Evolutionary conservation across 2,113 vertebrate species (phyloP), one percentile per base, ranked within the genome.

Genomic region (Perca fluviatilis): DNA sequence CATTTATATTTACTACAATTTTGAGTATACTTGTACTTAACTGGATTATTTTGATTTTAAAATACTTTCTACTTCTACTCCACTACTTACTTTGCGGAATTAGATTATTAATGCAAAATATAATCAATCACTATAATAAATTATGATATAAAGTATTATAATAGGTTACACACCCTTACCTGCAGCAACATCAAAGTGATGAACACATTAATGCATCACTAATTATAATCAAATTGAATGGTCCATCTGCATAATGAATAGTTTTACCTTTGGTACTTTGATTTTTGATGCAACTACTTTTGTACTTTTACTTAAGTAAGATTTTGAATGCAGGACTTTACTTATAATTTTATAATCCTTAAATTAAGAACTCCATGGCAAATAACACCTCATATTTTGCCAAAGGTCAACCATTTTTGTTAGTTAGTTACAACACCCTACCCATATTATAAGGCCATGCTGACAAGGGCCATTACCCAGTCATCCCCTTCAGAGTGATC

Each of bases 401-500:
- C 51, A 27, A 2, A 66, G 1, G 33, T 30, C 15, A 27, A 3
- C 4, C 0, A 36, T 18, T 40, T 50, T 49, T 57, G n/a, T n/a
- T n/a, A n/a, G n/a, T 49, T 57, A 50, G n/a, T 54, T 53, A 49
- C 11, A 19, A 33, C 25, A 73, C 5, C 40, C 8, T 16, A 4
- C 27, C 56, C 49, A 5, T 68, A 49, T 79, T 25, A 72, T 70
- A 67, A 60, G 49, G 11, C 60, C n/a, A 47, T 54, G 27, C 16
- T 64, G 67, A 15, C 13, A 7, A 58, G 73, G 71, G 66, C n/a
- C 70, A 85, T 87, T 74, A 82, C 40, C 50, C 16, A 62, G 40
- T 56, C 75, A 75, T 61, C 51, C 36, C 23, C 61, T 79, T 85
- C 63, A 82, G 61, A 79, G 63, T 62, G 73, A 90, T 71, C 30